Evolutionary conservation across 2,888 invertebrate species (phyloP).

Genomic region (Catocala sponsa): DNA sequence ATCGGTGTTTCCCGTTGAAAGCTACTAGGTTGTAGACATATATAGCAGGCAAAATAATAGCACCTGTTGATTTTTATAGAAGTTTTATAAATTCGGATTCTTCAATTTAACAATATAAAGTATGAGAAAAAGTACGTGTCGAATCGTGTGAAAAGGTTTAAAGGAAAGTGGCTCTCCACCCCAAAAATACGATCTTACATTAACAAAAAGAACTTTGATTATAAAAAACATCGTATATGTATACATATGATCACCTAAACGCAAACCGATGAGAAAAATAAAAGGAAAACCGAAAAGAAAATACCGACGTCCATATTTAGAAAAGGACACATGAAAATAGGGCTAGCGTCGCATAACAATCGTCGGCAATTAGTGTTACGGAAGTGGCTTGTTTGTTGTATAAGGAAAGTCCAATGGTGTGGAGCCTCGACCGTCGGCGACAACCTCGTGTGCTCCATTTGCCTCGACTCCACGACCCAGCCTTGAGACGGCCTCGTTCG

Average conservation of each 20-base stretch:
- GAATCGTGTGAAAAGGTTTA: no score
- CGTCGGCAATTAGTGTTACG: conserved; percentile 60
- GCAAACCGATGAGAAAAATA: conserved; percentile 1
- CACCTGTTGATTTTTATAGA: no score
- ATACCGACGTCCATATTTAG: conserved; percentile 46
- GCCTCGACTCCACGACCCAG: conserved; percentile 61
- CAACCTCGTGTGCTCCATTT: conserved; percentile 65
- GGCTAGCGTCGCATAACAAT: conserved; percentile 62
- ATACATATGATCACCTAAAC: conserved; percentile 4
- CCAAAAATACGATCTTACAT: no score
- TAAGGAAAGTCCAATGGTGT: conserved; percentile 72
- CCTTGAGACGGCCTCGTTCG: conserved; percentile 63
- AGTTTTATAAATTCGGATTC: no score
- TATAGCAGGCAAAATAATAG: no score
- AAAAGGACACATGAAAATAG: conserved; percentile 57
- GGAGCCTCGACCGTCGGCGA: conserved; percentile 65
- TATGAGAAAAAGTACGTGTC: no score
- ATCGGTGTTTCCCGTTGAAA: no score
- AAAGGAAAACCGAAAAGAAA: conserved; percentile 38
- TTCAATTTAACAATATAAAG: no score
- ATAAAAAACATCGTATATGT: no score
- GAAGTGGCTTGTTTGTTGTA: conserved; percentile 54
- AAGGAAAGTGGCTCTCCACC: no score
- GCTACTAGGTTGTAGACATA: no score
- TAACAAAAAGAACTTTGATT: no score